Evolutionary conservation across 2,888 invertebrate genomes (phyloP).

Genomic region (Drosophila ezoana): DNA sequence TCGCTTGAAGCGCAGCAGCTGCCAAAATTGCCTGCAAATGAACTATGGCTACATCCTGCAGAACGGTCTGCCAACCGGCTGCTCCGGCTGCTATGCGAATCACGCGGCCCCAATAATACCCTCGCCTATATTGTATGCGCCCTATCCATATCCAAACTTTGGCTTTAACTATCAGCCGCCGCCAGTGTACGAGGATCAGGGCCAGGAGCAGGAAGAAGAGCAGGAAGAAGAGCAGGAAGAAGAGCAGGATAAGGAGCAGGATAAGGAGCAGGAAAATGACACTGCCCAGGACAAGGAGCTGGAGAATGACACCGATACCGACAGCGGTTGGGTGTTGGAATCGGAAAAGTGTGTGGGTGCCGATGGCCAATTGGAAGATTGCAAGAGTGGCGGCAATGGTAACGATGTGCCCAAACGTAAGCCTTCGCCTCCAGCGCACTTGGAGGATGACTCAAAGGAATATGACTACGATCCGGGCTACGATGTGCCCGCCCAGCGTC

Average conservation of each 20-base stretch:
- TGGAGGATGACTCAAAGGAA: slow-evolving; percentile 22
- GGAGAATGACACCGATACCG: background rate
- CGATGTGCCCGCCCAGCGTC: slow-evolving; percentile 48
- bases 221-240: background rate
- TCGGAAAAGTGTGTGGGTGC: slow-evolving; percentile 57
- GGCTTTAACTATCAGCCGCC: slow-evolving; percentile 12
- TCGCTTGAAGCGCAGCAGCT: slow-evolving; percentile 33
- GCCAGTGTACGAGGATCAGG: background rate
- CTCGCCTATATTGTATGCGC: slow-evolving; percentile 31
- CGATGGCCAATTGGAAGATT: slow-evolving; percentile 59
- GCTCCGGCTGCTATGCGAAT: slow-evolving; percentile 51
- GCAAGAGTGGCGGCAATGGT: slow-evolving; percentile 27
- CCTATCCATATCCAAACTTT: slow-evolving; percentile 20
- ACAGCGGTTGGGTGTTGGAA: slow-evolving; percentile 43
- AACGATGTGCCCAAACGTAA: slow-evolving; percentile 15
- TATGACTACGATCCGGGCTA: slow-evolving; percentile 12
- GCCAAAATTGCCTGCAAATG: slow-evolving; percentile 59
- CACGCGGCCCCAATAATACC: slow-evolving; percentile 35
- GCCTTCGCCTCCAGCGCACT: slow-evolving; percentile 19
- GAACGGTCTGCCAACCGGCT: slow-evolving; percentile 62
- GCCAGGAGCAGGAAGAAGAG: background rate
- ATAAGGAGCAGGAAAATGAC: too few relatives aligned
- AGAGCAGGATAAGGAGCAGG: background rate
- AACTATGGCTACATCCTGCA: slow-evolving; percentile 61
- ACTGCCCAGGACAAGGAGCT: background rate